These are phyloP conservation scores for Urocyon cinereoargenteus DNA, from an alignment of 2,797 vertebrate genomes.

Conservation along the genomic window DNA sequence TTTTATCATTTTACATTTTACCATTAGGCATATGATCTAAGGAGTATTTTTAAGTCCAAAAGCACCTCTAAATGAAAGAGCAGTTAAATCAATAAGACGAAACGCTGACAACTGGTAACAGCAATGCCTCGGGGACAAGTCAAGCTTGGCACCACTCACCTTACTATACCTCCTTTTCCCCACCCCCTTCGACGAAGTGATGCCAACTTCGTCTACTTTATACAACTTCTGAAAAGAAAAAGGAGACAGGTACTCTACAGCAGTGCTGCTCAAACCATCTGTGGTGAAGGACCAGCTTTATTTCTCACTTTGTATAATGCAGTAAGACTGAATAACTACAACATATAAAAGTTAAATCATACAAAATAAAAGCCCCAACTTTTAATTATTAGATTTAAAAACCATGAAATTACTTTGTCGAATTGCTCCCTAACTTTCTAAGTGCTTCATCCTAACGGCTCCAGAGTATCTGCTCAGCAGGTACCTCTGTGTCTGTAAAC, in stretches of 20 bases:
- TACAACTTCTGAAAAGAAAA: background rate
- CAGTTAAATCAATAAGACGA: too few species aligned
- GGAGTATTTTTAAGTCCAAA: background rate
- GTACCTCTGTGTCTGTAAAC: fast-evolving
- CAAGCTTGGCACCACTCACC: fast-evolving
- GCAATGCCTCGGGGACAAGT: background rate
- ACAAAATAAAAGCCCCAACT: background rate
- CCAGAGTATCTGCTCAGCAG: background rate
- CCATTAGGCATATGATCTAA: background rate
- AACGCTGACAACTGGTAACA: fast-evolving
- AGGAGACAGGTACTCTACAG: background rate
- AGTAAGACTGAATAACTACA: background rate
- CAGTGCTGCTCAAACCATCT: too few species aligned
- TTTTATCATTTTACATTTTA: background rate
- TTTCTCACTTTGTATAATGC: background rate
- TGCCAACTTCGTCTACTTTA: fast-evolving
- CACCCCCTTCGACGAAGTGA: fast-evolving
- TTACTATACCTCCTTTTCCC: fast-evolving
- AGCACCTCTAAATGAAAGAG: background rate
- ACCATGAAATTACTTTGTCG: background rate
- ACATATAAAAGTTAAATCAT: background rate
- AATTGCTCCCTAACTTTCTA: too few species aligned
- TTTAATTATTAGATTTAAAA: background rate
- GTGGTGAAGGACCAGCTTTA: background rate
- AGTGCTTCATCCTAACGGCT: too few species aligned